phyloP scores from a whole-genome alignment of 2,888 invertebrate species.

The Eristalinus aeneus region DNA sequence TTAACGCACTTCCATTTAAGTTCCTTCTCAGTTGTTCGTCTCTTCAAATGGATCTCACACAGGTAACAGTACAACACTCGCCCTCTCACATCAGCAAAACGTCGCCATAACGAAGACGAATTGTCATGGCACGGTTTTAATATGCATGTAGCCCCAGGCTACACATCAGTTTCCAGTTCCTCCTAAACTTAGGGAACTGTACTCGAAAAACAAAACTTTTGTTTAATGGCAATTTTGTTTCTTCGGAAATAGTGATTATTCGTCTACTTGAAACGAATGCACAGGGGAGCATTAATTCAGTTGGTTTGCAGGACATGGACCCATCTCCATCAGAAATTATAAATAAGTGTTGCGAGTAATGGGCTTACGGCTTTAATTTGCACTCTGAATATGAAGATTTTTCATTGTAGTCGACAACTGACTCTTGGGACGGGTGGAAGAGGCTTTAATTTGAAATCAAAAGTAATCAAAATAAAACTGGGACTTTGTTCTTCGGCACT shows the following conservation, averaged over 20 bases:
- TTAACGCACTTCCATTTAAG: no score
- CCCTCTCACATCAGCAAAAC: neutral
- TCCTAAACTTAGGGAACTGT: neutral
- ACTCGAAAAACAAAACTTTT: slow-evolving; percentile 7
- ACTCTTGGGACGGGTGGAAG: no score
- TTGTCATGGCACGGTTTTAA: neutral
- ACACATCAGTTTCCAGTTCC: slow-evolving; percentile 5
- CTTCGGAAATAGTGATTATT: neutral
- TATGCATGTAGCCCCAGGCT: slow-evolving; percentile 18
- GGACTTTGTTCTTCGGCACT: no score
- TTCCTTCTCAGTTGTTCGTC: no score
- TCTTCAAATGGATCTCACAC: neutral
- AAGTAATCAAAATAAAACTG: no score
- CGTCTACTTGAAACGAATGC: neutral
- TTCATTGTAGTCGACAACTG: no score
- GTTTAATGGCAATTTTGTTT: slow-evolving; percentile 12
- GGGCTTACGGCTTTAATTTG: no score
- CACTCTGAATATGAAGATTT: no score
- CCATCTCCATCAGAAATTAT: no score
- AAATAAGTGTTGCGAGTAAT: no score
- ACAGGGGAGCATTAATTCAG: neutral
- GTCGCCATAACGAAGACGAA: neutral
- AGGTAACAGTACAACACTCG: neutral
- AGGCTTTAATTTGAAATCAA: no score
- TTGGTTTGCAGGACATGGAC: no score